Base-by-base conservation (phyloP, 2,888 invertebrate genomes). In the Timema podura region DNA sequence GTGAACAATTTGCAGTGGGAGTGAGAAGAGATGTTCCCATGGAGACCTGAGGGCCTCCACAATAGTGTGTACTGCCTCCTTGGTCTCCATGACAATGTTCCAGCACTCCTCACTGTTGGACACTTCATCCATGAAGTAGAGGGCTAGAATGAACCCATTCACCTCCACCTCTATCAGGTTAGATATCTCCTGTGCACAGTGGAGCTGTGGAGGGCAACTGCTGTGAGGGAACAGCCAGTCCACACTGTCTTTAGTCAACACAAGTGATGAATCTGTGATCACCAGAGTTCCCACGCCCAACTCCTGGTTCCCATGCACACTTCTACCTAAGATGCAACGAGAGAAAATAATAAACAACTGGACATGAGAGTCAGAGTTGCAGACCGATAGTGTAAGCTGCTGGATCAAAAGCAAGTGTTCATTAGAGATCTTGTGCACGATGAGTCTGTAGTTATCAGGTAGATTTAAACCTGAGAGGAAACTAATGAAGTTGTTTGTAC, bases 1-100 rank as follows among this genome's bases (percentile, higher is more conserved):
- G 45, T 70, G 61, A 10, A 54, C 80, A 30, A 82, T 75, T 76
- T 82, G 81, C 16, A 85, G 77, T 49, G 85, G 83, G 70, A 85
- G 82, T 48, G 85, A 85, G 76, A 86, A 86, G 5, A 86, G 75
- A 75, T 82, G 80, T 75, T 86, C 84, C 86, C 86, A 86, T 0
- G 84, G 84, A 71, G 81, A 78, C 67, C 81, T 82, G 69, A 86
- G 82, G 7, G 83, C 81, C 75, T 82, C 81, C 5, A 86, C 79
- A 64, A 84, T 83, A 68, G 81, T 80, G 65, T 83, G 80, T 6
- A 82, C 81, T 74, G 83, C 83, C 59, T 79, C 79, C 8, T 76
- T 73, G 1, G 85, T 84, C 71, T 82, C 83, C 70, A 85, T 84
- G 68, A 77, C 76, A 48, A 85, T 77, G 48, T 77, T 79, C 86